A percentile compares a stretch with the other conserved stretches of the same genome.
phyloP scores from a whole-genome alignment of 2,113 vertebrate genomes.

The Odocoileus virginianus region DNA sequence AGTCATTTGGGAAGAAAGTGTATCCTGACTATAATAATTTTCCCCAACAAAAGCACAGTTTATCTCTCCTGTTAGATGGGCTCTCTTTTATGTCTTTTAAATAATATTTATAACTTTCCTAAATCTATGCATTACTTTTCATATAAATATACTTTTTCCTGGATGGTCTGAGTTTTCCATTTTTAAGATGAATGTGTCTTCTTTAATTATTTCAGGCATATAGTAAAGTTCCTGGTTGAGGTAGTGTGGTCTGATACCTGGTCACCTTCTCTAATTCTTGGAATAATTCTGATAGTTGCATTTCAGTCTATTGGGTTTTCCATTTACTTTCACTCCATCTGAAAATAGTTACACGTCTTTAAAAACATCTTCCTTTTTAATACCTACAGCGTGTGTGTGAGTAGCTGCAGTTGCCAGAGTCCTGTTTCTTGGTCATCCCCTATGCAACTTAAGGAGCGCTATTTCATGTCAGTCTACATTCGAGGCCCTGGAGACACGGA shows the following conservation, averaged over 20 bases:
- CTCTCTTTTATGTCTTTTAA: background rate
- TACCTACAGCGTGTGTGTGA: fast-evolving
- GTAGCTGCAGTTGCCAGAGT: fast-evolving
- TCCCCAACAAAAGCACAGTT: too few relatives aligned
- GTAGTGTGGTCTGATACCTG: fast-evolving
- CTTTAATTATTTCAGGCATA: fast-evolving
- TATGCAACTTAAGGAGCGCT: fast-evolving
- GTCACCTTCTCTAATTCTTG: background rate
- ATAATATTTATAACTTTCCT: background rate
- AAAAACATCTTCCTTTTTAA: background rate
- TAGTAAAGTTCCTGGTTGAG: fast-evolving
- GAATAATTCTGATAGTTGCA: background rate
- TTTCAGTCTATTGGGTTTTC: background rate
- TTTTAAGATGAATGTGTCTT: background rate
- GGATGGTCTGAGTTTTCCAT: too few relatives aligned
- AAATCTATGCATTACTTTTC: background rate
- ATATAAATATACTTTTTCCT: background rate
- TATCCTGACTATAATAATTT: fast-evolving
- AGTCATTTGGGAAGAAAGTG: background rate
- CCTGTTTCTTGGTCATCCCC: background rate
- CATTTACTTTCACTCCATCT: background rate
- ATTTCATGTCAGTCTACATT: fast-evolving
- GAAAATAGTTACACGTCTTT: background rate
- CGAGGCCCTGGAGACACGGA: fast-evolving
- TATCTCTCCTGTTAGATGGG: fast-evolving